Conservation (phyloP, 2,888 invertebrate species). For the Byasa hedistus region DNA sequence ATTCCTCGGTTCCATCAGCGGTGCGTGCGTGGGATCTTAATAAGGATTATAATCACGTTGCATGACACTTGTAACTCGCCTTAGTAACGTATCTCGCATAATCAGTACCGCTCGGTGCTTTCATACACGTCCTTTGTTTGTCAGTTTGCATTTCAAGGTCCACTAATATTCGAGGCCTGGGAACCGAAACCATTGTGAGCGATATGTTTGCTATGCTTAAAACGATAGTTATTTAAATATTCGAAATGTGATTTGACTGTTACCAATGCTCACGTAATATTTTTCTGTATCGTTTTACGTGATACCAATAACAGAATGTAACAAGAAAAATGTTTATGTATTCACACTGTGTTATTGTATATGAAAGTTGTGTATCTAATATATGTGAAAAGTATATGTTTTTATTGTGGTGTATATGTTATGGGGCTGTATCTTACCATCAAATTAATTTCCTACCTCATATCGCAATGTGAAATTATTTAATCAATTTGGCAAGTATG, state of each 20-base stretch:
- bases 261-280: neutral
- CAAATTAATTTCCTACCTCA: too few relatives aligned
- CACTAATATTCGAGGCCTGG: constrained; percentile 34
- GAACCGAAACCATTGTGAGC: constrained; percentile 8
- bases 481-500: neutral
- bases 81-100: constrained; percentile 54
- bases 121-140: constrained; percentile 32
- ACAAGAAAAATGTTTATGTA: neutral
- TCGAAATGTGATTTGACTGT: constrained; percentile 6
- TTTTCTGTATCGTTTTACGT: neutral
- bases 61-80: constrained; percentile 41
- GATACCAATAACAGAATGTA: neutral
- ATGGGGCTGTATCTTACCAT: too few relatives aligned
- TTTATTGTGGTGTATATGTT: neutral
- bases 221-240: constrained; percentile 10
- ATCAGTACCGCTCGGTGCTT: constrained; percentile 43
- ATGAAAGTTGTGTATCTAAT: neutral
- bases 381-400: neutral
- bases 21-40: constrained; percentile 64
- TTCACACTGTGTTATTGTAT: neutral
- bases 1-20: constrained; percentile 54
- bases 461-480: too few relatives aligned
- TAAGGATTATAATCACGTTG: constrained; percentile 51
- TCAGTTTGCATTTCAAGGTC: constrained; percentile 48
- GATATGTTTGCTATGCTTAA: neutral